Evolutionary conservation across 2,113 vertebrate species (phyloP), one percentile per base, ranked within the genome.

Genomic region (Hippoglossus stenolepis): DNA sequence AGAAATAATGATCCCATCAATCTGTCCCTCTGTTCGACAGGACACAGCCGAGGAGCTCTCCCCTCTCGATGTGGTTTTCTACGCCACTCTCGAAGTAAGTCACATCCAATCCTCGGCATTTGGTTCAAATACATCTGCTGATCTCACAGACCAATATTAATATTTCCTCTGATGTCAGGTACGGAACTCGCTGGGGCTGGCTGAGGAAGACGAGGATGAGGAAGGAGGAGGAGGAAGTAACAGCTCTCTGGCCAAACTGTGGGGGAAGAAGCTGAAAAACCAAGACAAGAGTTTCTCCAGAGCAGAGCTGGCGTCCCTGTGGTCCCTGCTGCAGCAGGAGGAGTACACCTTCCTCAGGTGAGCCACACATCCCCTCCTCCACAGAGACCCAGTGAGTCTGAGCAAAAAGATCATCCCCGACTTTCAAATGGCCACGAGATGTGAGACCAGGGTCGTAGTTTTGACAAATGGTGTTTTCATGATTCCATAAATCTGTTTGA

Each of bases 241-340:
- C 87, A 83, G 84, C 66, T 95, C 94, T 15, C 67, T 97, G 87
- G 92, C 91, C 20, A 91, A 87, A 0, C 89, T 97, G 11, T 96
- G 96, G 97, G 92, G 93, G 0, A 89, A 93, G 14, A 90, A n/a
- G 47, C 92, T 96, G 91, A 95, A 93, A 79, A 85, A 72, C 47
- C 68, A 79, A 23, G 90, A 85, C 9, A 89, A 73, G 73, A 80
- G 77, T 1, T 94, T 94, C 86, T 91, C 92, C 2, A 81, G 89
- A 75, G 96, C 94, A 0, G 96, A 97, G 88, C 93, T 98, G 91
- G 95, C 96, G 65, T 98, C 97, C 0, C 95, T 98, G 67, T 98
- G 98, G 97, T 92, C 97, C 0, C 94, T 99, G 78, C 94, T 98
- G 49, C 97, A 97, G 89, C 98, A 99, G 89, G 97, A 98, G 89